Conservation (phyloP, 2,113 vertebrate genomes). For the Tachycineta bicolor region DNA sequence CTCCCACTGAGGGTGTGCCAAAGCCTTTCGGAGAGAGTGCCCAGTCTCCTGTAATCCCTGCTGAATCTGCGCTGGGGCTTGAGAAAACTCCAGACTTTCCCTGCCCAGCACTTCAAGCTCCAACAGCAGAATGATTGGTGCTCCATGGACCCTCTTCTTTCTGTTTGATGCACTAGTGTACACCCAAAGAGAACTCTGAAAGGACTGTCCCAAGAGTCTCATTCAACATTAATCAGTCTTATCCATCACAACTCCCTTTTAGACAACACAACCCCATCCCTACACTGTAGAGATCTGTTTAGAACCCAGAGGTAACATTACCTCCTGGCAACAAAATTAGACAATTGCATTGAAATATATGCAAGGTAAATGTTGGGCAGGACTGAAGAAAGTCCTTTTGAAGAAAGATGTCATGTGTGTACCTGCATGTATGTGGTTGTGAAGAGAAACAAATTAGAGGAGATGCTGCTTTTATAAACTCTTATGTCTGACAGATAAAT, state of each 20-base stretch:
- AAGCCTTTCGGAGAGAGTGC: neutral
- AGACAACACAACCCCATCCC: neutral
- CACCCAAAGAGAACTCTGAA: neutral
- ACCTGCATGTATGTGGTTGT: neutral
- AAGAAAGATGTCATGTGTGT: neutral
- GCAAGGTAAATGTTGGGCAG: neutral
- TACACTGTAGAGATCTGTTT: neutral
- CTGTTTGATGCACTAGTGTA: neutral
- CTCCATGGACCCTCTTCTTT: neutral
- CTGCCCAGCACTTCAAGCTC: neutral
- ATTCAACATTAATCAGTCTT: neutral
- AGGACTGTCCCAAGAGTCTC: neutral
- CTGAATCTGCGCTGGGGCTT: neutral
- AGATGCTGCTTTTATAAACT: neutral
- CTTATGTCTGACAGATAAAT: neutral
- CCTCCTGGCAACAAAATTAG: neutral
- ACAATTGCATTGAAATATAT: neutral
- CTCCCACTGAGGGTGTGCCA: neutral
- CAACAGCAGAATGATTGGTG: neutral
- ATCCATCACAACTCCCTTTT: neutral
- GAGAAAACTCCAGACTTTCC: neutral
- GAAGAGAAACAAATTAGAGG: neutral
- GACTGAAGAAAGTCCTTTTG: neutral
- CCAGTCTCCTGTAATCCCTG: neutral
- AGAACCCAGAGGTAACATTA: neutral